Evolutionary conservation across 2,888 invertebrate species (phyloP), one percentile per base, ranked within the genome.

Genomic region (Phymatocera aterrima): DNA sequence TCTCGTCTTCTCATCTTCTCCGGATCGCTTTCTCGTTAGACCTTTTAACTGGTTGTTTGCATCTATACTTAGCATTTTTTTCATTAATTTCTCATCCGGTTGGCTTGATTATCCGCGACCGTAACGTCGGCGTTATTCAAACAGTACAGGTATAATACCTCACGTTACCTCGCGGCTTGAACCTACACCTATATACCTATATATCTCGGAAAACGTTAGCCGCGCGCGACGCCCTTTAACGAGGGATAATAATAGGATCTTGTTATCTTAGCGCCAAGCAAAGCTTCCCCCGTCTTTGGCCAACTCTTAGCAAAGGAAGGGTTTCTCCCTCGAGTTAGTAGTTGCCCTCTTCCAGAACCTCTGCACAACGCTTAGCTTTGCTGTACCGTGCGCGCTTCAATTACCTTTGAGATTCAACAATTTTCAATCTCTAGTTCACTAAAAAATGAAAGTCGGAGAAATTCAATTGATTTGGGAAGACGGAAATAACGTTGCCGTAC

Each of bases 161-260:
- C n/a, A n/a, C n/a, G n/a, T n/a, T n/a, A n/a, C n/a, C n/a, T n/a
- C n/a, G n/a, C n/a, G n/a, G n/a, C n/a, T n/a, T n/a, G n/a, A n/a
- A 2, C 28, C 37, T 31, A 51, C 51, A 72, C 5, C 72, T 72
- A 72, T 48, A 51, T 68, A 68, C 2, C 10, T 60, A 60, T 60
- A 24, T 28, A 24, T 21, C n/a, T 72, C 51, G 15, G 3, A 51
- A 72, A 34, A 12, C 21, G 31, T 72, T 72, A 72, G 72, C 24
- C 72, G 21, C 51, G 51, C 72, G 51, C 72, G 51, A 72, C 72
- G 72, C 72, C 72, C 51, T 72, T 72, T 51, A 72, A 72, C 72
- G 72, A 51, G 72, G 48, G 72, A 72, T 72, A 51, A 72, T 72
- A 72, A 72, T 72, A 72, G 51, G 72, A 72, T 72, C 72, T 72